Evolutionary conservation across 2,797 vertebrate genomes (phyloP).

Genomic region (Pseudotriccus pelzelni): DNA sequence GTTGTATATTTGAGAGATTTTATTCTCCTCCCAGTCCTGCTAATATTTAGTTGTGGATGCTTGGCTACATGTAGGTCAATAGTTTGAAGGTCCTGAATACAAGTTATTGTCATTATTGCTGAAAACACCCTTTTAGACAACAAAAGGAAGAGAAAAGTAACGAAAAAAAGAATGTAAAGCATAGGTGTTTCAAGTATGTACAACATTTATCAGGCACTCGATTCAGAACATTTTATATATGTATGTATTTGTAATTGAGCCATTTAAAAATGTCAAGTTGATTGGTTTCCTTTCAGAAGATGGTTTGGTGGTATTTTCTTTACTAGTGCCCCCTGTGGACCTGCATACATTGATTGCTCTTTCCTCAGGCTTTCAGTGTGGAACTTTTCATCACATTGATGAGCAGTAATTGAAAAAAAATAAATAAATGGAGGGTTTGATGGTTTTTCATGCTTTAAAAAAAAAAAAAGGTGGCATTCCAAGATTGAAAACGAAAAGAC

Average conservation of each 20-base stretch:
- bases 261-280: neutral
- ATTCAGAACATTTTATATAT: neutral
- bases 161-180: neutral
- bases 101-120: neutral
- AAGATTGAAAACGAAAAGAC: neutral
- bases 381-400: neutral
- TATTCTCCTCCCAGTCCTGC: neutral
- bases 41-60: neutral
- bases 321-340: neutral
- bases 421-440: neutral
- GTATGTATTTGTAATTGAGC: neutral
- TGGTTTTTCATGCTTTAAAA: neutral
- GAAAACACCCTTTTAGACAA: neutral
- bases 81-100: neutral
- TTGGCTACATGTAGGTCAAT: neutral
- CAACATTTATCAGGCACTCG: neutral
- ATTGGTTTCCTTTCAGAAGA: constrained; percentile 18
- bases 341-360: neutral
- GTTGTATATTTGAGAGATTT: neutral
- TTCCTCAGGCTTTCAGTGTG: neutral
- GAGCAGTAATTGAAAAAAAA: neutral
- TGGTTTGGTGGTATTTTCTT: neutral
- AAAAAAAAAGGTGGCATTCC: neutral
- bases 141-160: neutral
- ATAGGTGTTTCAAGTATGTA: neutral